phyloP scores from a whole-genome alignment of 2,113 vertebrate species.

The Campylomormyrus numenius region DNA sequence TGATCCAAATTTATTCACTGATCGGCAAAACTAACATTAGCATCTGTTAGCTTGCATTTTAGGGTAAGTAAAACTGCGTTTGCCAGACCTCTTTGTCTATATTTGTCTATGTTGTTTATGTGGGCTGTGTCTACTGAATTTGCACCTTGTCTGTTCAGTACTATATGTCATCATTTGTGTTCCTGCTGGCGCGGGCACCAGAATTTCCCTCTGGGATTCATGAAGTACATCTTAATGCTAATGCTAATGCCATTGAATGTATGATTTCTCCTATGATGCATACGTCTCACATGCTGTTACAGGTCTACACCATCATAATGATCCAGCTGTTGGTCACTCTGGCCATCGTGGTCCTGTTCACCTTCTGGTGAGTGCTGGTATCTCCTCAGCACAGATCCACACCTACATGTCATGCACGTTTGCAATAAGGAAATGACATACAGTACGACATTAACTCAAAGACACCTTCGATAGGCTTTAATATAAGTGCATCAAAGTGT shows the following conservation, averaged over 20 bases:
- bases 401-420: background rate
- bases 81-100: background rate
- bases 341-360: constrained; percentile 76
- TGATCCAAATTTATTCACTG: background rate
- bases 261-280: background rate
- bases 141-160: background rate
- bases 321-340: constrained; percentile 76
- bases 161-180: background rate
- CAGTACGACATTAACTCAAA: background rate
- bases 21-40: background rate
- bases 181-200: background rate
- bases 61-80: background rate
- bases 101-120: background rate
- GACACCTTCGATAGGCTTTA: background rate
- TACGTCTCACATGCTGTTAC: constrained; percentile 12
- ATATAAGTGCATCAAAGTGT: background rate
- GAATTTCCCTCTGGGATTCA: background rate
- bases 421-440: background rate
- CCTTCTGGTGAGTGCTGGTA: constrained; percentile 73
- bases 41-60: background rate
- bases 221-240: background rate
- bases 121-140: background rate
- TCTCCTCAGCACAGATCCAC: background rate
- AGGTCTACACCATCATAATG: constrained; percentile 89
- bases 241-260: background rate